Conservation (phyloP, 1,140 invertebrate genomes). For the Uloborus diversus region DNA sequence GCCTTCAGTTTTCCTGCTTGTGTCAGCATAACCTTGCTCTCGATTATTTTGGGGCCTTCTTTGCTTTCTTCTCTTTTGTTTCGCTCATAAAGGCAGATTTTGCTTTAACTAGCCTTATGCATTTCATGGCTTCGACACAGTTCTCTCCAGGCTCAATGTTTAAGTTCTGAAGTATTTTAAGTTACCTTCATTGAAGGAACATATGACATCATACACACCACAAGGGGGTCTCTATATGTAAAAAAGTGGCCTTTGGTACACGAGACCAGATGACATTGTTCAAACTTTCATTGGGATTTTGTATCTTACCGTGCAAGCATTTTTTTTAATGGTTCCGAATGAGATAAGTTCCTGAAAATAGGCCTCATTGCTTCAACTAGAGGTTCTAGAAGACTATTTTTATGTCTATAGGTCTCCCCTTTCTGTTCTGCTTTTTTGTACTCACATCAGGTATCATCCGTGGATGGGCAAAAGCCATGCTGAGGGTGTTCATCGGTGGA, state of each 20-base stretch:
- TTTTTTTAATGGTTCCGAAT: not conserved
- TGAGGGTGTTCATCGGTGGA: too few relatives aligned
- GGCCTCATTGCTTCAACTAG: not conserved
- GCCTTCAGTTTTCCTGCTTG: too few relatives aligned
- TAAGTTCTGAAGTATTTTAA: not conserved
- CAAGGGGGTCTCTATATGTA: not conserved
- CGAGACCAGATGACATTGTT: not conserved
- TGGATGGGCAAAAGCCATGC: not conserved
- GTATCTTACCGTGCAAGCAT: not conserved
- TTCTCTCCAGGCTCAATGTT: too few relatives aligned
- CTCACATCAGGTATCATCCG: not conserved
- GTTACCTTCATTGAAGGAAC: not conserved
- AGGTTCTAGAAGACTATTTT: not conserved
- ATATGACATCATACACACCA: not conserved
- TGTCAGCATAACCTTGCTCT: too few relatives aligned
- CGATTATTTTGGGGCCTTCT: not conserved
- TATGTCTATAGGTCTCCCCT: not conserved
- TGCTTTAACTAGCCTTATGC: too few relatives aligned
- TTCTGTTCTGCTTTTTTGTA: not conserved
- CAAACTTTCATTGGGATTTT: not conserved
- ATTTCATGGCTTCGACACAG: too few relatives aligned
- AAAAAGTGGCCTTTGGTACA: not conserved
- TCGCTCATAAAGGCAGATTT: too few relatives aligned
- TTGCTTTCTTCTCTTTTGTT: not conserved
- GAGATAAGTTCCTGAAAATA: not conserved